Percentiles rank a stretch among this genome's conserved stretches.
Conservation (phyloP, 1,140 invertebrate genomes). For the Halyomorpha halys region DNA sequence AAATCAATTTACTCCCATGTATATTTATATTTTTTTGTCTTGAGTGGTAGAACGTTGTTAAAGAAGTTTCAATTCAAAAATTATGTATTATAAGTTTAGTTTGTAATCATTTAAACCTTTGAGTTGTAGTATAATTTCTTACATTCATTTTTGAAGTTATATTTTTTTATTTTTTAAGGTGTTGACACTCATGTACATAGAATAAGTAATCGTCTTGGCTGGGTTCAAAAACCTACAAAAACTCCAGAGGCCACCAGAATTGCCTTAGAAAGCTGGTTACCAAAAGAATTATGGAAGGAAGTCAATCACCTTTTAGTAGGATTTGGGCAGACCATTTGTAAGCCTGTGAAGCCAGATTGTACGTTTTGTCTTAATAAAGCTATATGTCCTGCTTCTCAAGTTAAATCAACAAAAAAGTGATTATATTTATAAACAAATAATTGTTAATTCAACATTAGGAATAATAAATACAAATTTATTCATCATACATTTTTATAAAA, state of each 20-base stretch:
- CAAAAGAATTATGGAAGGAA: slow-evolving; percentile 73
- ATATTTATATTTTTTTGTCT: too few species aligned
- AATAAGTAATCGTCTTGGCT: slow-evolving; percentile 76
- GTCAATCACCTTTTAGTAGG: slow-evolving; percentile 89
- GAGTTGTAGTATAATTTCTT: too few species aligned
- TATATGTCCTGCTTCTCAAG: slow-evolving; percentile 65
- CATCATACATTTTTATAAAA: too few species aligned
- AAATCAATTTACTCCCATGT: too few species aligned
- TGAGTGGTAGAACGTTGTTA: too few species aligned
- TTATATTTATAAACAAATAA: slow-evolving; percentile 18
- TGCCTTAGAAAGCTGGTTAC: slow-evolving; percentile 80
- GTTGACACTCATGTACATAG: slow-evolving; percentile 97
- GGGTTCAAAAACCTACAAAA: slow-evolving; percentile 64
- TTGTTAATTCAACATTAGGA: too few species aligned
- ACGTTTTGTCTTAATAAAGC: slow-evolving; percentile 65
- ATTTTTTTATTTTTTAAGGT: slow-evolving; percentile 39
- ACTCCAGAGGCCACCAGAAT: slow-evolving; percentile 80
- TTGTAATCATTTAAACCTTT: too few species aligned
- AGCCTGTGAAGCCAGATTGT: slow-evolving; percentile 72
- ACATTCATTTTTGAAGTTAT: too few species aligned
- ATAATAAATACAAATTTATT: too few species aligned
- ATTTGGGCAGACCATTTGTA: slow-evolving; percentile 89
- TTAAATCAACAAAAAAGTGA: background rate
- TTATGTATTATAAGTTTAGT: too few species aligned
- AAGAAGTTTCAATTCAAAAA: too few species aligned